Evolutionary conservation across 2,113 vertebrate genomes (phyloP), one percentile per base, ranked within the genome.

Genomic region (Baryphthengus martii): DNA sequence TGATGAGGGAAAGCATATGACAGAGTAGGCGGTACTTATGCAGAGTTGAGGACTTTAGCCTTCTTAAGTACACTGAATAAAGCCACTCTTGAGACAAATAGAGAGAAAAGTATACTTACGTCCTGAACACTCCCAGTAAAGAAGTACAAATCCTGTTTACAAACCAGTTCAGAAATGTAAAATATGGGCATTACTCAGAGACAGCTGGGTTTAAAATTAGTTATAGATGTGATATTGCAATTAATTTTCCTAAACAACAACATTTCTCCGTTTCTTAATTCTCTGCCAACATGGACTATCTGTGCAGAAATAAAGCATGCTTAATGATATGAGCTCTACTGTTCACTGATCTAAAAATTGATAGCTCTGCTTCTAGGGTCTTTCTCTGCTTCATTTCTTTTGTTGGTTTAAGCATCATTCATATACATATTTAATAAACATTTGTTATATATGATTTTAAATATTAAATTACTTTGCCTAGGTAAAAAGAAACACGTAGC

Each of bases 341-440:
- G 45, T 13, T 82, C 68, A 78, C 20, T 91, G 53, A 61, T 53
- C 37, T 81, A 68, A 94, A 83, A 86, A 78, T 37, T 44, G 18
- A 85, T 40, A 72, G 37, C 15, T 86, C 47, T 90, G 73, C 59
- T 49, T n/a, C n/a, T n/a, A n/a, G n/a, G n/a, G 75, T 92, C 35
- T 67, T 37, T 61, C n/a, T 82, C 28, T 90, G 77, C 45, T 90
- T 94, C 16, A 67, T 94, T 93, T 94, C 49, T 63, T 85, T 89
- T 74, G 39, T 55, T 77, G 78, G 42, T 45, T 75, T 81, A 19
- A 94, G 40, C 26, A 67, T 68, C 37, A 65, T 49, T 85, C 53
- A 85, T 84, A 84, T 20, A 67, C 20, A 45, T 61, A 67, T 65
- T 73, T 88, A 91, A 74, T 33, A 74, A 73, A 65, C 7, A 6